phyloP scores from a whole-genome alignment of 1,140 invertebrate genomes.

The Ooceraea biroi region DNA sequence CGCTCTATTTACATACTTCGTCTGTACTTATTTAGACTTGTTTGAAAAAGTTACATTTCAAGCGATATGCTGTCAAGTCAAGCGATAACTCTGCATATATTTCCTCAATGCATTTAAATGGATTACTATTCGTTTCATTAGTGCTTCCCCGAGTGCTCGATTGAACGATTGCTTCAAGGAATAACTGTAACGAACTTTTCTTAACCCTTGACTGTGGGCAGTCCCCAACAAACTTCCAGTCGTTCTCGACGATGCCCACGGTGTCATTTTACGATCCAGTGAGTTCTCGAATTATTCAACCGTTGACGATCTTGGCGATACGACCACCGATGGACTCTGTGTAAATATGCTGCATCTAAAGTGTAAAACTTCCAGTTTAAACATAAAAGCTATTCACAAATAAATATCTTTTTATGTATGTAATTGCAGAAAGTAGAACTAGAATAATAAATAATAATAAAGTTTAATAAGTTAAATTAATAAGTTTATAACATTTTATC shows the following conservation, averaged over 20 bases:
- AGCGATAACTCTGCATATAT: no score
- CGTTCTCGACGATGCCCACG: constrained; percentile 67
- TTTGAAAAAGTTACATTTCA: not conserved
- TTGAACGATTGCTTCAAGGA: constrained; percentile 49
- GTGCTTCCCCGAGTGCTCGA: constrained; percentile 19
- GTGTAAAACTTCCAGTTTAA: not conserved
- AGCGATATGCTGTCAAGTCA: no score
- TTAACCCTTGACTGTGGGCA: constrained; percentile 60
- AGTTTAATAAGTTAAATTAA: no score
- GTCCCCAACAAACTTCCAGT: constrained; percentile 63
- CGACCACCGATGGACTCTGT: constrained; percentile 14
- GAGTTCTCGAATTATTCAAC: constrained; percentile 64
- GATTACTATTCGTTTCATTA: constrained; percentile 38
- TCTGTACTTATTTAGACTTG: not conserved
- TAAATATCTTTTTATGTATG: not conserved
- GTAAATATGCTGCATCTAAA: constrained; percentile 14
- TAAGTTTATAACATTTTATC: not conserved
- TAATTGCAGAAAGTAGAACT: not conserved
- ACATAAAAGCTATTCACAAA: not conserved
- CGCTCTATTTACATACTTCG: no score
- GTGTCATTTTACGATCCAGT: constrained; percentile 74
- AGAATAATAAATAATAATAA: not conserved
- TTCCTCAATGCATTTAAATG: no score
- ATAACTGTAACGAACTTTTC: constrained; percentile 63
- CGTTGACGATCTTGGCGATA: constrained; percentile 37